Evolutionary conservation across 1,140 invertebrate species (phyloP), one percentile per base, ranked within the genome.

Genomic region (Scaptomyza graminum): DNA sequence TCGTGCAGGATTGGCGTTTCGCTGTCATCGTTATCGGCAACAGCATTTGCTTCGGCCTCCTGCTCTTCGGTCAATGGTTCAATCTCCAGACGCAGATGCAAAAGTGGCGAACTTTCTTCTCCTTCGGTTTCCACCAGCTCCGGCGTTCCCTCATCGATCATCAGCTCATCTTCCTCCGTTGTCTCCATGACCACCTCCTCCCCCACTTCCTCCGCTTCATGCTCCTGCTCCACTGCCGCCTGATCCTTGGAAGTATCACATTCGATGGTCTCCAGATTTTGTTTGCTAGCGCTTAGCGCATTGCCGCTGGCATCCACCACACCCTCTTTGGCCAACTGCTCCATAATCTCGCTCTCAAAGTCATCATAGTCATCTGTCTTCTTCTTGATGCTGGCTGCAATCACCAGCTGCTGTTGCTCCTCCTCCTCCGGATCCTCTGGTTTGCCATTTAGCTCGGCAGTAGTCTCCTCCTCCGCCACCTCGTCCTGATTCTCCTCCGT

Each of bases 291-390:
- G 57, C 68, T 89, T 1, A 89, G 13, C 11, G 83, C 75, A 72
- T 88, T 88, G 7, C 83, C 83, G 8, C 73, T 74, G 28, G 83
- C 76, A 28, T 89, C 83, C 5, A 89, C 55, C 0, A 89, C 80
- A 16, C 76, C 84, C 50, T 84, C 80, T 46, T 77, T 84, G 52
- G 74, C 70, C 57, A 88, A 52, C 56, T 89, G 61, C 31, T 72
- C 62, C 61, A 88, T 76, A 34, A 88, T 89, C 41, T 89, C 88
- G 16, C 77, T 74, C 8, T 83, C 89, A 3, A 76, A 66, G 41
- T 82, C 81, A 37, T 90, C 78, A 9, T 72, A 73, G 11, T 74
- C 72, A 5, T 61, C 54, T 16, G 59, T n/a, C 34, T 51, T 62
- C 34, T 51, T 62, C 11, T 34, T 76, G 34, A 28, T 34, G 25